A percentile compares a stretch with the other conserved stretches of the same genome.
phyloP scores from a whole-genome alignment of 92 coral and sea anemone species.

The Epizoanthus illoricatus region DNA sequence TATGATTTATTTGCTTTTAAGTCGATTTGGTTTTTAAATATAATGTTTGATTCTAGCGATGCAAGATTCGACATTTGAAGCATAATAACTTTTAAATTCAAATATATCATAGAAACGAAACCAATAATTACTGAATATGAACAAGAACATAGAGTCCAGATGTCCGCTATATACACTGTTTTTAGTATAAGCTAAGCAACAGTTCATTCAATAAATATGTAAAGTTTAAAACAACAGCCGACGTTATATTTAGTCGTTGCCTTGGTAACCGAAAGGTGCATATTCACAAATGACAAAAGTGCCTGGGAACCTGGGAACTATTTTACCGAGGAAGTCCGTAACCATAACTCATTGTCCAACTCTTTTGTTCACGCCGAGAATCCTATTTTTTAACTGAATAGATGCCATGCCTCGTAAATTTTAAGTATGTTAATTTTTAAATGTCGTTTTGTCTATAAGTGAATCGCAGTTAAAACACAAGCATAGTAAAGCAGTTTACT shows the following conservation, averaged over 20 bases:
- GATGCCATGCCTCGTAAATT: too few relatives aligned
- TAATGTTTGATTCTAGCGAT: too few relatives aligned
- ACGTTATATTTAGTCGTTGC: not conserved
- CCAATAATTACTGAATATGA: too few relatives aligned
- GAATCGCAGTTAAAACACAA: too few relatives aligned
- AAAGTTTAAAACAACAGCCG: not conserved
- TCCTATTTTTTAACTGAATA: too few relatives aligned
- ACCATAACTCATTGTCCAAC: not conserved
- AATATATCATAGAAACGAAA: too few relatives aligned
- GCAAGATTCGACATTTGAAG: not conserved
- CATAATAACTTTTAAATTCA: too few relatives aligned
- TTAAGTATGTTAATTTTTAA: too few relatives aligned
- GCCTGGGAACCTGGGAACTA: not conserved
- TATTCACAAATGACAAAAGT: not conserved
- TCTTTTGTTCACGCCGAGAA: not conserved
- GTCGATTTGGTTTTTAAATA: too few relatives aligned
- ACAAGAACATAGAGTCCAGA: too few relatives aligned
- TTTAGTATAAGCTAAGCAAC: not conserved
- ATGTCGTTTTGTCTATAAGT: too few relatives aligned
- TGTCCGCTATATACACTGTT: not conserved
- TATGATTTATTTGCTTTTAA: not conserved
- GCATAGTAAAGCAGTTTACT: too few relatives aligned
- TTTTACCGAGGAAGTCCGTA: not conserved
- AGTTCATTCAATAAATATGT: not conserved
- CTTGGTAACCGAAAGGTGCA: not conserved